Base-by-base conservation (phyloP, 1,140 invertebrate species). In the Heterodera schachtii region DNA sequence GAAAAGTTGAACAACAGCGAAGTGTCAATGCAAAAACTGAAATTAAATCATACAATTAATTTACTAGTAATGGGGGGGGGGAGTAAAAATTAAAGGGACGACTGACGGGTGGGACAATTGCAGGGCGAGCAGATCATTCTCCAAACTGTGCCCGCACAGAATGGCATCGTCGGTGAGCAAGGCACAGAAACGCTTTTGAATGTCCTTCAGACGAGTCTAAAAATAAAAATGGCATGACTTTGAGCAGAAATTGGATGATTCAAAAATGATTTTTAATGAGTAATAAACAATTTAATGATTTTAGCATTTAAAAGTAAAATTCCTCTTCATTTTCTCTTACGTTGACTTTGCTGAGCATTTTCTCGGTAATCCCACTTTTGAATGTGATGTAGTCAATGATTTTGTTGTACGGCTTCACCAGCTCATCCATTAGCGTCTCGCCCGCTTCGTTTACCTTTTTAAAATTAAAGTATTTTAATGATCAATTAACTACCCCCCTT, bases 401-500 rank as follows among this genome's bases (percentile, higher is more conserved):
- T 66, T 83, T 75, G 82, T 83, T 83, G 44, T 84, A 16, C 3
- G 82, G 82, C 73, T 78, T 83, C 60, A 83, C 82, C 44, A 84
- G 64, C 47, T 75, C 64, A 49, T 83, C 82, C 11, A 83, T 44
- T 46, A 83, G 44, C 21, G 71, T 71, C 41, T 83, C 82, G 41
- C 82, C 82, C 57, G 75, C 64, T 70, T 83, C 82, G 57, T 83
- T 83, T 9, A 83, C 67, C 82, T 83, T 66, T 66, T 31, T 31
- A 1, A 31, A 31, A 31, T 31, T 31, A 31, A 31, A 31, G 31
- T 31, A 31, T 31, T 31, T 31, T 31, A 31, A 31, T 31, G 31
- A 31, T 31, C 31, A 31, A 31, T 31, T 31, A 31, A 31, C 31
- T 31, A 31, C 31, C 0, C 31, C 31, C 31, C 0, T 31, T 31